Percentiles rank a stretch among this genome's conserved stretches.
Conservation (phyloP, 2,888 invertebrate genomes). For the Philhelius pedissequus region DNA sequence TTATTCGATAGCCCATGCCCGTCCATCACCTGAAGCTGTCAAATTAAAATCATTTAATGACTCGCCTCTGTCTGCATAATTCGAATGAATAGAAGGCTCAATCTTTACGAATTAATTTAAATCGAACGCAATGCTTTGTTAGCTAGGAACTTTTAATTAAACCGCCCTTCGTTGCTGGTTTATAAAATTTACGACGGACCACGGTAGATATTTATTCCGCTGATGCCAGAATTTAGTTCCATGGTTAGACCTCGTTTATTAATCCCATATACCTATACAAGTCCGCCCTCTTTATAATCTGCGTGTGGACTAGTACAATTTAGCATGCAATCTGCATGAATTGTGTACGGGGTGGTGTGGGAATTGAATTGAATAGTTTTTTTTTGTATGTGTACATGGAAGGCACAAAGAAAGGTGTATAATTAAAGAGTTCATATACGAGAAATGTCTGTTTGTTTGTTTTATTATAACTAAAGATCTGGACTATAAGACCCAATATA, state of each 20-base stretch:
- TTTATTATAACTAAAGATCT: too few relatives aligned
- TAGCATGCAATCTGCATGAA: conserved; percentile 57
- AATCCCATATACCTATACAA: conserved; percentile 44
- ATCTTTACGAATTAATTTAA: conserved; percentile 60
- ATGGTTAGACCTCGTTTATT: conserved; percentile 57
- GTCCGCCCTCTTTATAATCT: conserved; percentile 31
- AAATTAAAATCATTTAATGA: conserved; percentile 50
- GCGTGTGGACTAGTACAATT: background rate
- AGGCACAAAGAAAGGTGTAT: background rate
- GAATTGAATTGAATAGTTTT: conserved; percentile 41
- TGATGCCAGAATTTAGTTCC: background rate
- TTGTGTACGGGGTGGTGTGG: conserved; percentile 31
- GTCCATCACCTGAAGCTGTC: conserved; percentile 56
- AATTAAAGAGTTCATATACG: too few relatives aligned
- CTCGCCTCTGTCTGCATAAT: conserved; percentile 14
- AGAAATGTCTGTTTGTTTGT: too few relatives aligned
- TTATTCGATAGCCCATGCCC: background rate
- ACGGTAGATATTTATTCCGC: background rate
- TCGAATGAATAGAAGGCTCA: background rate
- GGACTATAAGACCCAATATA: too few relatives aligned
- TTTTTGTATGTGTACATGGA: background rate
- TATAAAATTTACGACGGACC: conserved; percentile 44
- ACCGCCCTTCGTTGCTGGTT: conserved; percentile 51
- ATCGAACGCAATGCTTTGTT: background rate
- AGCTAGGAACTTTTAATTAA: conserved; percentile 51